Conservation (phyloP, 2,113 vertebrate genomes). For the Rana temporaria region DNA sequence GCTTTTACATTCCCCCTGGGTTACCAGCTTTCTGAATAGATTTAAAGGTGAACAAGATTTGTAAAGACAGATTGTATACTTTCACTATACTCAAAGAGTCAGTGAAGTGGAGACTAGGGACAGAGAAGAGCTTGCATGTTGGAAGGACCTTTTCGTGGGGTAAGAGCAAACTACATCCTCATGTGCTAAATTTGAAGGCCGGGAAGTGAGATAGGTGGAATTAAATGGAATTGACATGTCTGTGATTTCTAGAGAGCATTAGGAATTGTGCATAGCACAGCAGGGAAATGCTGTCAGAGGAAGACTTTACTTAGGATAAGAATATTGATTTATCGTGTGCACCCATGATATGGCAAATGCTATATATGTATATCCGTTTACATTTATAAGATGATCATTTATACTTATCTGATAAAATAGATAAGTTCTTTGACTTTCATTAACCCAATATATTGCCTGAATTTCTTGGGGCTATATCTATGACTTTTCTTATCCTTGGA, state of each 20-base stretch:
- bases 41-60: conserved; percentile 48
- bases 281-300: conserved; percentile 44
- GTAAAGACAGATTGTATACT: conserved; percentile 49
- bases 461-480: not conserved
- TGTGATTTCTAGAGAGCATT: conserved; percentile 47
- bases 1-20: conserved; percentile 10
- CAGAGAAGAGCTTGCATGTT: conserved; percentile 33
- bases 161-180: conserved; percentile 7
- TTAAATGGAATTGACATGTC: conserved; percentile 51
- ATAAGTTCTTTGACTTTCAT: not conserved
- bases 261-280: conserved; percentile 35
- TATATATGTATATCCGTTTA: not conserved
- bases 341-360: not conserved
- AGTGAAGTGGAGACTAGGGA: conserved; percentile 49
- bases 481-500: not conserved
- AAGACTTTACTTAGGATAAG: conserved; percentile 36
- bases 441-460: not conserved
- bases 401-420: not conserved
- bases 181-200: conserved; percentile 16
- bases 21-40: conserved; percentile 7
- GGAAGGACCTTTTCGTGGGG: conserved; percentile 24
- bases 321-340: conserved; percentile 33
- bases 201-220: conserved; percentile 14
- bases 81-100: conserved; percentile 44
- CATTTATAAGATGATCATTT: not conserved